Evolutionary conservation across 2,797 vertebrate genomes (phyloP).

Genomic region (Acestrorhynchus altus): DNA sequence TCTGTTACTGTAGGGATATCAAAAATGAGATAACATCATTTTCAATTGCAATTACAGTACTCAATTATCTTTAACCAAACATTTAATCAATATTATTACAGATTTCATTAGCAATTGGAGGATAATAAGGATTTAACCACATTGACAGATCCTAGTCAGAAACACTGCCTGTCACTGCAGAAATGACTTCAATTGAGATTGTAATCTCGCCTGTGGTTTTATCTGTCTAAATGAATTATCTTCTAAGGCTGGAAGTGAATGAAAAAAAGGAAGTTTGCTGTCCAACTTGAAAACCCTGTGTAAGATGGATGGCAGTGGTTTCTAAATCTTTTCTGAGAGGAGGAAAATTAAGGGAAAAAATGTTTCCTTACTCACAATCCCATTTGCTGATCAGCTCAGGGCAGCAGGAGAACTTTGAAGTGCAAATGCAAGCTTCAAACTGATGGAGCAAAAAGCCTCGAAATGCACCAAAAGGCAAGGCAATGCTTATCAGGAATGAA

Average conservation of each 20-base stretch:
- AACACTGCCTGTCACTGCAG: background rate
- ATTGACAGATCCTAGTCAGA: background rate
- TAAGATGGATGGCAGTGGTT: background rate
- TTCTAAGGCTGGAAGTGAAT: background rate
- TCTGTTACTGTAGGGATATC: background rate
- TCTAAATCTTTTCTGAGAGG: background rate
- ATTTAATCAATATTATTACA: background rate
- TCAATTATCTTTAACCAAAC: background rate
- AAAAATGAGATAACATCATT: background rate
- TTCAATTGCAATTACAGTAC: background rate
- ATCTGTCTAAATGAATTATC: background rate
- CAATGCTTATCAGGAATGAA: background rate
- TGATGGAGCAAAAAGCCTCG: background rate
- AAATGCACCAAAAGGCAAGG: background rate
- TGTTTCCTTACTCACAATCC: background rate
- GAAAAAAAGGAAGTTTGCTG: background rate
- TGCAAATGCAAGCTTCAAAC: slow-evolving; percentile 8
- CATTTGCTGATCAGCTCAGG: slow-evolving; percentile 10
- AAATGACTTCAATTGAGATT: background rate
- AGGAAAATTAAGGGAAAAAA: background rate
- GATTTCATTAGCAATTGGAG: background rate
- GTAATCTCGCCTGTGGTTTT: background rate
- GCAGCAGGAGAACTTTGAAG: background rate
- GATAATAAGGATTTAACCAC: background rate
- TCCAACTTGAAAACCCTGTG: background rate